Evolutionary conservation across 2,113 vertebrate genomes (phyloP).

Genomic region (Entomyzon cyanotis): DNA sequence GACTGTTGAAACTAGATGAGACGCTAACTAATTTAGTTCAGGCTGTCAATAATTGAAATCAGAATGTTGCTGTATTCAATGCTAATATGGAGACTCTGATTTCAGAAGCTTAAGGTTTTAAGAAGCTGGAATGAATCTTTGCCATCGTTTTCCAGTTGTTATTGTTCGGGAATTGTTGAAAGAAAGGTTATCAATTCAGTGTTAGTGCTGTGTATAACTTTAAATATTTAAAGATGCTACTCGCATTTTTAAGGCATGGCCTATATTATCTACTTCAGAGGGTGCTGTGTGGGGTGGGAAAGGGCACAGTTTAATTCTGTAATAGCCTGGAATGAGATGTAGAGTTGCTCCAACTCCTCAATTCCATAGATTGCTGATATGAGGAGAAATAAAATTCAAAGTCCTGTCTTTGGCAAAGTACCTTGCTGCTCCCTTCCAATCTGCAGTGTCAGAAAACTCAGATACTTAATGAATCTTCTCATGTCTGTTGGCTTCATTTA

Average conservation of each 20-base stretch:
- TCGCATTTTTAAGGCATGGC: neutral
- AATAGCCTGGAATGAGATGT: neutral
- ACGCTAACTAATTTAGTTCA: constrained; percentile 65
- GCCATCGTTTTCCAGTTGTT: neutral
- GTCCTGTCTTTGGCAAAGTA: constrained; percentile 51
- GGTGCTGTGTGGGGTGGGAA: neutral
- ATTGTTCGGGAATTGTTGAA: neutral
- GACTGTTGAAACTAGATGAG: constrained; percentile 69
- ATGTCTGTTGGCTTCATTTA: constrained; percentile 65
- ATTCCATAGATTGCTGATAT: neutral
- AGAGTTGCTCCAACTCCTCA: neutral
- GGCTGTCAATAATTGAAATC: constrained; percentile 72
- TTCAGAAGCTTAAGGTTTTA: constrained; percentile 48
- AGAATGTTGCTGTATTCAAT: constrained; percentile 42
- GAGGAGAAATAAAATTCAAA: neutral
- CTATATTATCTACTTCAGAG: neutral
- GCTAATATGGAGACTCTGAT: constrained; percentile 25
- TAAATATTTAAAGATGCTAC: neutral
- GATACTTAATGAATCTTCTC: constrained; percentile 58
- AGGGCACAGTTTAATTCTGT: neutral
- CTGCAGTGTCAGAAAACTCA: constrained; percentile 67
- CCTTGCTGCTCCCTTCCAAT: constrained; percentile 45
- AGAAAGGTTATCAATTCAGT: neutral
- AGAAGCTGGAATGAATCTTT: neutral
- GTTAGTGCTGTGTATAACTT: neutral